Conservation (phyloP, 2,797 vertebrate species). For the Falco berigora region DNA sequence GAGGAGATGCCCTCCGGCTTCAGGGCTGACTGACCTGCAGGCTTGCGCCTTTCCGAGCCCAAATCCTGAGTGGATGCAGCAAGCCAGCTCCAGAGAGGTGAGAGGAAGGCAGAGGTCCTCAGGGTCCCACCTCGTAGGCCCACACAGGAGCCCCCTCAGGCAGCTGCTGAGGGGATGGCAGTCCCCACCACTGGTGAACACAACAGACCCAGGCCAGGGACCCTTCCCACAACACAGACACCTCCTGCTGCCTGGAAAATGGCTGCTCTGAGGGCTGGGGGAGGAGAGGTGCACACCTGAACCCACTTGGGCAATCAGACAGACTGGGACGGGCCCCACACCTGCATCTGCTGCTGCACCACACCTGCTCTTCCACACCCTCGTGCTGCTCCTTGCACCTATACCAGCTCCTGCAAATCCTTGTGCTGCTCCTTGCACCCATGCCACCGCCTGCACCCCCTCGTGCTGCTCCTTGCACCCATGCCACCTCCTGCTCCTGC, state of each 20-base stretch:
- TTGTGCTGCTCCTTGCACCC: too few species aligned
- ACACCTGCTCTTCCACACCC: too few species aligned
- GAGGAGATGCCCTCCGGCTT: fast-evolving
- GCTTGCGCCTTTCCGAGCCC: fast-evolving
- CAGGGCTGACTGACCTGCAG: fast-evolving
- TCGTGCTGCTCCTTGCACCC: neutral
- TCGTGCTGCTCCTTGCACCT: too few species aligned
- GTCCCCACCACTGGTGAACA: fast-evolving
- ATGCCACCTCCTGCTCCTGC: too few species aligned
- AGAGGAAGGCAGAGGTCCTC: neutral
- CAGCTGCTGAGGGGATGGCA: fast-evolving
- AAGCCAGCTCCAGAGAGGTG: neutral
- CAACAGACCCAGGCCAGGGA: fast-evolving
- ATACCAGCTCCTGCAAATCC: neutral
- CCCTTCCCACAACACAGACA: fast-evolving
- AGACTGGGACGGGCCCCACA: too few species aligned
- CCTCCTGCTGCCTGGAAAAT: neutral
- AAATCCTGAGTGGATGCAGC: fast-evolving
- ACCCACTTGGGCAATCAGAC: neutral
- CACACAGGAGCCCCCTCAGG: neutral
- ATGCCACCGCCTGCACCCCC: too few species aligned
- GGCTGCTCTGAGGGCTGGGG: neutral
- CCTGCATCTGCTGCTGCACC: neutral
- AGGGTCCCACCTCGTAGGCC: neutral
- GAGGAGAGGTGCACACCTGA: neutral